A percentile compares a stretch with the other conserved stretches of the same genome.
These are phyloP conservation scores for Lucilia sericata DNA, from an alignment of 1,140 invertebrate species.

Conservation along the genomic window DNA sequence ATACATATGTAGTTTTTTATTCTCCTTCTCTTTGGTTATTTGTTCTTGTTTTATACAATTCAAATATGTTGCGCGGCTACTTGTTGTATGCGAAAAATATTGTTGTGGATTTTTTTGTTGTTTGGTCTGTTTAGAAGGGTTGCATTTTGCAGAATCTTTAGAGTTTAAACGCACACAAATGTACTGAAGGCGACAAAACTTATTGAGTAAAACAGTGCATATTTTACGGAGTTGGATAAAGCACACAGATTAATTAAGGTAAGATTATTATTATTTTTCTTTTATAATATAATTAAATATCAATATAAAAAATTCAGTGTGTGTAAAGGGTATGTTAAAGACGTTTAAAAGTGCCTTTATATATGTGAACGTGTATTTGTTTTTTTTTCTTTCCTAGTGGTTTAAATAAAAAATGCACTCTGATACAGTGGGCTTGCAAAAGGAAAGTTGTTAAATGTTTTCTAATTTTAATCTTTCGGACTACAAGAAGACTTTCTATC, in stretches of 20 bases:
- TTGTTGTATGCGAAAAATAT: slow-evolving; percentile 38
- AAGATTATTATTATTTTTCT: not conserved
- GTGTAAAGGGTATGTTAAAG: too few relatives aligned
- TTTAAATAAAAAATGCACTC: not conserved
- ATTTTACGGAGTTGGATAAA: slow-evolving; percentile 5
- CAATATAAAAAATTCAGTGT: too few relatives aligned
- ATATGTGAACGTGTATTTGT: too few relatives aligned
- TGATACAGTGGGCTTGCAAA: not conserved
- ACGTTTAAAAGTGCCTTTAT: too few relatives aligned
- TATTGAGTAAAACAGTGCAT: not conserved
- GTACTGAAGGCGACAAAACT: not conserved
- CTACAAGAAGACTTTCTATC: too few relatives aligned
- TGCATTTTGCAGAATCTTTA: slow-evolving; percentile 21
- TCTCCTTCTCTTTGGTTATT: not conserved
- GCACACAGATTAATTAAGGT: not conserved
- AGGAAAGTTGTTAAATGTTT: not conserved
- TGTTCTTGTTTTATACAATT: slow-evolving; percentile 1
- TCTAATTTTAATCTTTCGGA: too few relatives aligned
- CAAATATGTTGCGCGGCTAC: slow-evolving; percentile 41
- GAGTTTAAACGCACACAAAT: not conserved
- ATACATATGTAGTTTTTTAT: not conserved
- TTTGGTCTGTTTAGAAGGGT: not conserved
- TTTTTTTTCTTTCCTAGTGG: not conserved
- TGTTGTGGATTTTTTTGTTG: not conserved
- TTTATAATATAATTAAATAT: too few relatives aligned